These are phyloP conservation scores for Danaus plexippus DNA, from an alignment of 1,140 invertebrate species.

Conservation along the genomic window DNA sequence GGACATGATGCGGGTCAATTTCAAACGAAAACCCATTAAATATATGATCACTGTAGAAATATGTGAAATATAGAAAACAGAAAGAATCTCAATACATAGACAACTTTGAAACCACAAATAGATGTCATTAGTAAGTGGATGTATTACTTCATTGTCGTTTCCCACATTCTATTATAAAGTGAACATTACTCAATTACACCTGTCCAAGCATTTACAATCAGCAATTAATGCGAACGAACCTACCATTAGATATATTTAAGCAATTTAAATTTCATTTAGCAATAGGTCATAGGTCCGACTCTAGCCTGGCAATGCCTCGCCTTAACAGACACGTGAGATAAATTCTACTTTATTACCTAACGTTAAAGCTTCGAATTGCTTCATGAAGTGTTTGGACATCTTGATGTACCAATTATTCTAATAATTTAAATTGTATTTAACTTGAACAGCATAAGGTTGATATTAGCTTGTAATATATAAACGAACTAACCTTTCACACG, in stretches of 20 bases:
- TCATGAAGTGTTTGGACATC: conserved; percentile 5
- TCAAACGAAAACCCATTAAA: too few species aligned
- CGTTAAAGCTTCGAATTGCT: conserved; percentile 9
- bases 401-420: conserved; percentile 4
- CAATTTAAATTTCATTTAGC: conserved; percentile 25
- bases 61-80: too few species aligned
- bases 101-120: too few species aligned
- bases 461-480: background rate
- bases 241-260: conserved; percentile 25
- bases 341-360: conserved; percentile 6
- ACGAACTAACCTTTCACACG: conserved; percentile 15
- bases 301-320: conserved; percentile 14
- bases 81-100: too few species aligned
- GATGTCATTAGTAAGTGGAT: too few species aligned
- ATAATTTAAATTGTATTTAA: background rate
- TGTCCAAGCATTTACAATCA: conserved; percentile 18
- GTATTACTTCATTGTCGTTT: too few species aligned
- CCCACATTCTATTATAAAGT: too few species aligned
- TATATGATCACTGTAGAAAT: too few species aligned
- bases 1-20: too few species aligned
- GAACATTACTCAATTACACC: conserved; percentile 7
- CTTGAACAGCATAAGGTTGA: background rate
- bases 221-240: conserved; percentile 20
- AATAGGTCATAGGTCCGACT: conserved; percentile 25
- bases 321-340: background rate